Evolutionary conservation across 2,888 invertebrate genomes (phyloP), one percentile per base, ranked within the genome.

Genomic region (Eueremaeus valkanovi): DNA sequence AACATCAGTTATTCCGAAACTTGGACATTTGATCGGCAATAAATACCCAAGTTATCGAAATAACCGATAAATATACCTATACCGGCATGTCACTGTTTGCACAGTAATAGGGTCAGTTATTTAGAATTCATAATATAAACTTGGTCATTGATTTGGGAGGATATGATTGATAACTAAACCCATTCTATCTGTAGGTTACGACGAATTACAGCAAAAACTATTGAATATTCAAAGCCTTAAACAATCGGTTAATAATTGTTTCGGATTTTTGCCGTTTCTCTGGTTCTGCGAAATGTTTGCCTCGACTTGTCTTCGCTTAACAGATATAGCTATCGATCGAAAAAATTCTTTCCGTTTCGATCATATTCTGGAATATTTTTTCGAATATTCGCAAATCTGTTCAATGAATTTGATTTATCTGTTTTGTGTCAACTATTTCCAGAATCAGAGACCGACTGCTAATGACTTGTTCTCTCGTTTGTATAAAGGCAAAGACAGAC

Each of bases 211-310:
- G 1, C 3, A 31, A 40, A 33, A 51, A 40, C 21, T 72, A 18
- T 21, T 40, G 49, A 3, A 21, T 11, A 27, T 66, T 8, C 45
- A 45, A 1, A 9, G 1, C 1, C 6, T 73, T 3, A 45, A 73
- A 31, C 9, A 73, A 31, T 6, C 16, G 0, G 18, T 73, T 1
- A 73, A 73, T 18, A 18, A 51, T 1, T 18, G 18, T 18, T 16
- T 73, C 2, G 73, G 73, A 13, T 16, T 24, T 45, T 73, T 73
- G 58, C 73, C 73, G 3, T 70, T 73, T 11, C 29, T 73, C 16
- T 73, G 73, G 73, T 55, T 66, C 18, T 72, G 61, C 31, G 72
- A 73, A 31, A 16, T 70, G 1, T 73, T 73, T 21, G 18, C 24
- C 18, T 58, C 55, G 13, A 73, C 73, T 1, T 73, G 73, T 73